Evolutionary conservation across 2,888 invertebrate species (phyloP).

Genomic region (Empis livida): DNA sequence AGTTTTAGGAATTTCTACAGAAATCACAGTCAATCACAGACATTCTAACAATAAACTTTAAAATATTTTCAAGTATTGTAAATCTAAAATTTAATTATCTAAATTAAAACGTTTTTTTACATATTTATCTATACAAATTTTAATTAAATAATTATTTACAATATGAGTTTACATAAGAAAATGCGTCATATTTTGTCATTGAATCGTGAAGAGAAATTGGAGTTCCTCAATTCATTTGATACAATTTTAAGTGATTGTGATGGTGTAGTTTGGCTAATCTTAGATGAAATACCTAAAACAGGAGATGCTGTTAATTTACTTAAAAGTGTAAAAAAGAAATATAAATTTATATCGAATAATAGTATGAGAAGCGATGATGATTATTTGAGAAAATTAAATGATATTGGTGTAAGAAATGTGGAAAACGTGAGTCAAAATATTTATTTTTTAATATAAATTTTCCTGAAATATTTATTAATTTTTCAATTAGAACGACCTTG

Average conservation of each 20-base stretch:
- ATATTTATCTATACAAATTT: no score
- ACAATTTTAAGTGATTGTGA: slow-evolving; percentile 46
- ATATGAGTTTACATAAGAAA: background rate
- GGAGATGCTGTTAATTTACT: slow-evolving; percentile 30
- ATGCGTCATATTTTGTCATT: slow-evolving; percentile 13
- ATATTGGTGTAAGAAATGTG: slow-evolving; percentile 19
- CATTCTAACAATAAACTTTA: no score
- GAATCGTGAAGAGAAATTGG: slow-evolving; percentile 21
- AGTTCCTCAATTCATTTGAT: slow-evolving; percentile 40
- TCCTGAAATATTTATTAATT: no score
- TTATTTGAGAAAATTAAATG: slow-evolving; percentile 22
- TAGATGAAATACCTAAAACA: slow-evolving; percentile 29
- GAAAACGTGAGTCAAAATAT: slow-evolving; percentile 4
- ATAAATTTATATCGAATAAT: slow-evolving; percentile 36
- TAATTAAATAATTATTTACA: no score
- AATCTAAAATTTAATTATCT: no score
- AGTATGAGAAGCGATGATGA: slow-evolving; percentile 23
- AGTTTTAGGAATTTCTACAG: no score
- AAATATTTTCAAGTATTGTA: no score
- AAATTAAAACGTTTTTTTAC: no score
- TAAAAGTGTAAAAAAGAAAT: slow-evolving; percentile 30
- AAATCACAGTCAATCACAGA: no score
- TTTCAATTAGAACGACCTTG: background rate
- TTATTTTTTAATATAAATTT: no score
- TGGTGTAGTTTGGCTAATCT: slow-evolving; percentile 38